Evolutionary conservation across 2,888 invertebrate species (phyloP), one percentile per base, ranked within the genome.

Genomic region (Euzetes globulus): DNA sequence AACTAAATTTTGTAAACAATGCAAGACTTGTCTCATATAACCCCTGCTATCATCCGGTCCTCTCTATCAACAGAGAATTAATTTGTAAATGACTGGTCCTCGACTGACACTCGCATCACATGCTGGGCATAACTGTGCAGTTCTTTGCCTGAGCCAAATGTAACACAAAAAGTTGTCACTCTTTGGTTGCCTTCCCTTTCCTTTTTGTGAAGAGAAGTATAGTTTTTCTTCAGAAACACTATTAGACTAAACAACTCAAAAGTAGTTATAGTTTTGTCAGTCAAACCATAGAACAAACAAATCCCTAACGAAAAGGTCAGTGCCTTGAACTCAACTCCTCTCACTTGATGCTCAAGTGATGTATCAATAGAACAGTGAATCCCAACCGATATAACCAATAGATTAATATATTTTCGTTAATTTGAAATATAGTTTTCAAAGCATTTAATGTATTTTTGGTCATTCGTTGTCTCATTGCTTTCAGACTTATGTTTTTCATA

Each of bases 1-100:
- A 27, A 70, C 19, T 45, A 70, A 9, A 70, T 70, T 25, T 41
- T 70, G 47, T 70, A 70, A 70, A 70, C 70, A 70, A 70, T 47
- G 27, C 25, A 65, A 65, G 7, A 17, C 19, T 25, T 47, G 47
- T 70, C 25, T 70, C 70, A 47, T 60, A 60, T 70, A 68, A 68
- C 68, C 70, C 70, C 70, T 70, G 41, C 68, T 68, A 68, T 68
- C 68, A 70, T 70, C 70, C 70, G 70, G 70, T 70, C 70, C 47
- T 70, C 70, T 70, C 70, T 70, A 70, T 70, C 70, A 70, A 70
- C 70, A 70, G 41, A 17, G 70, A 25, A 47, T 70, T 70, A 47
- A 45, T 70, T 15, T 22, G 25, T 1, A 15, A 25, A n/a, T 45
- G 70, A 25, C 47, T 47, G 45, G 22, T 47, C 70, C 22, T n/a